phyloP scores from a whole-genome alignment of 2,888 invertebrate genomes.

The Stenotaenia linearis region DNA sequence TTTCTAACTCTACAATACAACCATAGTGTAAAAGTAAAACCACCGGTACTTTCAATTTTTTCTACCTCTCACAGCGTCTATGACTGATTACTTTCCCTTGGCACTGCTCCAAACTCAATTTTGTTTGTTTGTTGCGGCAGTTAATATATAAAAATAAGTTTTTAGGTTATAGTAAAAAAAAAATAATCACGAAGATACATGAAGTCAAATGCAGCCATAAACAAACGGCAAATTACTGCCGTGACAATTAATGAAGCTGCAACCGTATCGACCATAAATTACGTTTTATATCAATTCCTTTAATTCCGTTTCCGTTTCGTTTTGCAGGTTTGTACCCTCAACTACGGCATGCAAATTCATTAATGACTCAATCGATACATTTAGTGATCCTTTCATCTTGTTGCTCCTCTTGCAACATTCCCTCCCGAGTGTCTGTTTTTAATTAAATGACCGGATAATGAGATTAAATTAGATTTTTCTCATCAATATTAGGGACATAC shows the following conservation, averaged over 20 bases:
- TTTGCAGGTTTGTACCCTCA: background rate
- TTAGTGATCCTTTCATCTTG: constrained; percentile 21
- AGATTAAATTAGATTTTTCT: constrained; percentile 24
- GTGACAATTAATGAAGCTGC: background rate
- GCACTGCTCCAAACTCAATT: constrained; percentile 8
- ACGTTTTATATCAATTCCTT: background rate
- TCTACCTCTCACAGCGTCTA: background rate
- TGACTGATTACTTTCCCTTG: background rate
- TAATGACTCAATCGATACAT: constrained; percentile 17
- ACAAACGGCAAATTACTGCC: background rate
- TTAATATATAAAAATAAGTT: constrained; percentile 8
- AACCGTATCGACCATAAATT: background rate
- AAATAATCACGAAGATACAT: background rate
- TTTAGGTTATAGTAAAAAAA: background rate
- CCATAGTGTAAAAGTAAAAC: background rate
- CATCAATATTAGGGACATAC: background rate
- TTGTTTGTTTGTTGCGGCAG: constrained; percentile 17
- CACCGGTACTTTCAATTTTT: background rate
- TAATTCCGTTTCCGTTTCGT: background rate
- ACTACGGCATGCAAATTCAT: background rate
- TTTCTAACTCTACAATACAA: background rate
- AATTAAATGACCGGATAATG: constrained; percentile 17
- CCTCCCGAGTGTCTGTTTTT: constrained; percentile 14
- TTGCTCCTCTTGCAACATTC: background rate
- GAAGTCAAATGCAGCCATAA: background rate